Evolutionary conservation across 2,797 vertebrate species (phyloP).

Genomic region (Gobio occitaniae): DNA sequence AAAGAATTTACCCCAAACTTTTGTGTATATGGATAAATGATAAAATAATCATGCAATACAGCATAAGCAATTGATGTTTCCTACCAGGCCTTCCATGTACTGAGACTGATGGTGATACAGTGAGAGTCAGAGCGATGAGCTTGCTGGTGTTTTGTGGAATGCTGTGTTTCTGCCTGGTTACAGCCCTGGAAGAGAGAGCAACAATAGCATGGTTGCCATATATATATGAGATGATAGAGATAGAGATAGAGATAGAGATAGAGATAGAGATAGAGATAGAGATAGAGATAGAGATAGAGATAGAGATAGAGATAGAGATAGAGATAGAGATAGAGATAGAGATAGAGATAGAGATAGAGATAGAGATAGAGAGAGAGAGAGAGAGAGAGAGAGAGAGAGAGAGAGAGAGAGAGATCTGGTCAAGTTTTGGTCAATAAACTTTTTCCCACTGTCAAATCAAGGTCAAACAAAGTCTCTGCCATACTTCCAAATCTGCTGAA

Average conservation of each 20-base stretch:
- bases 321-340: too few relatives aligned
- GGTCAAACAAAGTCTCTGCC: background rate
- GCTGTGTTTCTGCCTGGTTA: constrained; percentile 89
- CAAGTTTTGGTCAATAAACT: background rate
- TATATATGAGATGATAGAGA: too few relatives aligned
- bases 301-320: too few relatives aligned
- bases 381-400: too few relatives aligned
- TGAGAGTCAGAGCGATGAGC: constrained; percentile 84
- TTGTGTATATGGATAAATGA: background rate
- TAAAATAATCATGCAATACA: background rate
- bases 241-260: too few relatives aligned
- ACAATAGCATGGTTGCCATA: background rate
- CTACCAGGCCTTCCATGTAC: constrained; percentile 95
- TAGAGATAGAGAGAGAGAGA: too few relatives aligned
- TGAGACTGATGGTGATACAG: constrained; percentile 91
- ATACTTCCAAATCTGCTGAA: background rate
- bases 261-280: too few relatives aligned
- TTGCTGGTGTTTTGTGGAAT: constrained; percentile 90
- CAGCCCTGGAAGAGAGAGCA: constrained; percentile 81
- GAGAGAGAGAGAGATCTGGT: too few relatives aligned
- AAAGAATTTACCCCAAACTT: background rate
- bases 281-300: too few relatives aligned
- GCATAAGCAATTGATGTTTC: constrained; percentile 49
- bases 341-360: too few relatives aligned
- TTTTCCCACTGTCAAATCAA: background rate